Evolutionary conservation across 1,140 invertebrate species (phyloP).

Genomic region (Lamellibrachia luymesi): DNA sequence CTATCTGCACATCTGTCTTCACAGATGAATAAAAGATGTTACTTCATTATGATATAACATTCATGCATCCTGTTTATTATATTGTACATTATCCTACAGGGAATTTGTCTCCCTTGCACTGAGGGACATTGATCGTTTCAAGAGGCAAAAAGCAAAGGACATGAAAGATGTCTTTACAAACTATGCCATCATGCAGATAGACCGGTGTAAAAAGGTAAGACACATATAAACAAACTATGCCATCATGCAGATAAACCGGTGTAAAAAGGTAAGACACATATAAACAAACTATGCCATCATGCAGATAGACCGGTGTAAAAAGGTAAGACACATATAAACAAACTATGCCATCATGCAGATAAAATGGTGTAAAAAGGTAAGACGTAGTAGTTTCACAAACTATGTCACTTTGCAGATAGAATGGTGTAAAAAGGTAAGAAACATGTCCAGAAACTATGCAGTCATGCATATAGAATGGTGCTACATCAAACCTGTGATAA

Average conservation of each 20-base stretch:
- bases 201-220: constrained; percentile 75
- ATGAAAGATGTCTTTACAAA: constrained; percentile 73
- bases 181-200: constrained; percentile 64
- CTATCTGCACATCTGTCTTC: no score
- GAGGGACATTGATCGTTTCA: constrained; percentile 74
- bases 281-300: not conserved
- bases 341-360: constrained; percentile 48
- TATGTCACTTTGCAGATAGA: constrained; percentile 78
- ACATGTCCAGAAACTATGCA: not conserved
- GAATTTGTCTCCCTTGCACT: constrained; percentile 72
- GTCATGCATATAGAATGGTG: constrained; percentile 38
- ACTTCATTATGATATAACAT: not conserved
- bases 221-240: constrained; percentile 64
- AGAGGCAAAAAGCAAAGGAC: constrained; percentile 75
- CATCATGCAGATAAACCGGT: constrained; percentile 75
- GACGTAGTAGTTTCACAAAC: constrained; percentile 74
- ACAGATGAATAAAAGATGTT: not conserved
- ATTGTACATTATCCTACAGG: constrained; percentile 54
- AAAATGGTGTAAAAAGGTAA: constrained; percentile 60
- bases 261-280: constrained; percentile 68
- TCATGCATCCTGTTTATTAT: not conserved
- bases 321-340: constrained; percentile 60
- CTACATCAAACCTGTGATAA: constrained; percentile 72
- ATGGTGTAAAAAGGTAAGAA: constrained; percentile 73
- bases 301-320: constrained; percentile 72